These are phyloP conservation scores for Drosophila sordidula DNA, from an alignment of 2,888 invertebrate species.

Conservation along the genomic window DNA sequence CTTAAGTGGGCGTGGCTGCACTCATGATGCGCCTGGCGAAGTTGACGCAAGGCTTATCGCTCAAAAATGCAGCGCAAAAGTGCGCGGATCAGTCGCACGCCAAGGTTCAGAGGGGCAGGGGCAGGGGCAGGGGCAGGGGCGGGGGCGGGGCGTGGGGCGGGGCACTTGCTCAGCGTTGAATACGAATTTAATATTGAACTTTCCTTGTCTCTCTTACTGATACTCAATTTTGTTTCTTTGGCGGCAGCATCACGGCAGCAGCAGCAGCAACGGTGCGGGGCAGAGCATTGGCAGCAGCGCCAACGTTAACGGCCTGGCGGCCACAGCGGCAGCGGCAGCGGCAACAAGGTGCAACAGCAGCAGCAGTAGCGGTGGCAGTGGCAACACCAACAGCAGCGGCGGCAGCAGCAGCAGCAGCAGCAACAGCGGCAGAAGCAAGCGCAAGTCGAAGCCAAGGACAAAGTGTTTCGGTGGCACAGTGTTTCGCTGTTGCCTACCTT, in stretches of 20 bases:
- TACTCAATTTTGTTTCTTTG: background rate
- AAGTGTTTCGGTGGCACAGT: constrained; percentile 88
- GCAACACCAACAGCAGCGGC: constrained; percentile 41
- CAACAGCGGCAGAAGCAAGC: constrained; percentile 59
- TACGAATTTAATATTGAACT: no score
- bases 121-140: background rate
- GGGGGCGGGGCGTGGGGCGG: background rate
- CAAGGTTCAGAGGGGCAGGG: constrained; percentile 57
- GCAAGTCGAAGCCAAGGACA: constrained; percentile 82
- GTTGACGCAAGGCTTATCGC: constrained; percentile 80
- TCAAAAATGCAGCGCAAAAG: constrained; percentile 81
- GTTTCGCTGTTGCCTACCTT: constrained; percentile 94
- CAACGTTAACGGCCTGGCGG: constrained; percentile 70
- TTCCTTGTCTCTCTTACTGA: no score
- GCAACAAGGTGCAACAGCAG: constrained; percentile 36
- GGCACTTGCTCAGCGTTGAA: background rate
- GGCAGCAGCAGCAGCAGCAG: constrained; percentile 29
- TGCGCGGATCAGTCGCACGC: constrained; percentile 61
- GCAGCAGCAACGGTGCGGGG: constrained; percentile 60
- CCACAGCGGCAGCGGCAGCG: constrained; percentile 51
- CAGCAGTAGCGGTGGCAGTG: constrained; percentile 22
- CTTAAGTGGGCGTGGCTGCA: constrained; percentile 54
- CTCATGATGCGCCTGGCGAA: constrained; percentile 83
- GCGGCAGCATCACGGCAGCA: constrained; percentile 76
- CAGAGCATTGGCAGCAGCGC: constrained; percentile 43